Evolutionary conservation across 2,113 vertebrate species (phyloP), one percentile per base, ranked within the genome.

Genomic region (Macheiramphus alcinus): DNA sequence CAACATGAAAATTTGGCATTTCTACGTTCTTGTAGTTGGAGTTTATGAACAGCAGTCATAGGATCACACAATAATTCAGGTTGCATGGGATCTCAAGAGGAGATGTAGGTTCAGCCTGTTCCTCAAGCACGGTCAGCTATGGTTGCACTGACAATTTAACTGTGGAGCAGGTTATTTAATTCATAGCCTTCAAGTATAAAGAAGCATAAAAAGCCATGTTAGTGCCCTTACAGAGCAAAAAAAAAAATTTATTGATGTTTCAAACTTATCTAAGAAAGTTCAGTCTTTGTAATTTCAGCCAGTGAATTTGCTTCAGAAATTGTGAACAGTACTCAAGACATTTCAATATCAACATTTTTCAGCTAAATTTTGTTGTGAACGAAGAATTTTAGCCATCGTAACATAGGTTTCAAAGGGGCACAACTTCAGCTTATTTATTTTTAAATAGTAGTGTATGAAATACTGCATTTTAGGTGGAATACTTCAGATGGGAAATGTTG

Each of bases 91-190:
- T 67, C 20, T 58, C 38, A 16, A 15, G 52, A 71, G 67, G 10
- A 47, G 50, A 7, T 27, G 7, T 18, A 16, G 45, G 29, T 10
- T 20, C 18, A 82, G 42, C 55, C 48, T 34, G 10, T 67, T 75
- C 10, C 71, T 67, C 48, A 58, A 10, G 20, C 45, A n/a, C 0
- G 0, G 22, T n/a, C 50, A 32, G 25, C 29, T 58, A 0, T 53
- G 50, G 22, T 36, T 53, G 34, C 18, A 42, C 50, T 43, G 34
- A 4, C 13, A 32, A 1, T 80, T 62, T 52, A 43, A 43, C 59
- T 81, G 29, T 22, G 16, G 40, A 90, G 31, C 36, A 45, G 40
- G 9, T 42, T 48, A 9, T 76, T 75, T 71, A 58, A 76, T 86
- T 63, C 38, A 38, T 11, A 40, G 16, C 11, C 43, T 80, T 61